A percentile compares a stretch with the other conserved stretches of the same genome.
Evolutionary conservation across 2,113 vertebrate species (phyloP).

Genomic region (Microcebus griseorufus): DNA sequence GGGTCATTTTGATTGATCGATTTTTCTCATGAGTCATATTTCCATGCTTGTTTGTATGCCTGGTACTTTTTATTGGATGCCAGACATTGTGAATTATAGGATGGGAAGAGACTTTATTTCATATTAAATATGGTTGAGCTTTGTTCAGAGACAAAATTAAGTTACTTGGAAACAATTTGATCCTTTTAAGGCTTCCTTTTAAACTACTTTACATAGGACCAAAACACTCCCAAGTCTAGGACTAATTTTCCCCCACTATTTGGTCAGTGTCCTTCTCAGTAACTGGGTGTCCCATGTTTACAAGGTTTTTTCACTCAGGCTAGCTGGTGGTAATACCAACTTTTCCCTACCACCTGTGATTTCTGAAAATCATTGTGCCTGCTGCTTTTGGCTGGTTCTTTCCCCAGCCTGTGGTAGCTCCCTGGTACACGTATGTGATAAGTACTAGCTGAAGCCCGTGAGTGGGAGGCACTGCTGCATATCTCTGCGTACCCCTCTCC

Average conservation of each 20-base stretch:
- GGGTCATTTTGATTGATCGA: constrained; percentile 28
- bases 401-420: neutral
- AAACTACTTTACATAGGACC: neutral
- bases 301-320: neutral
- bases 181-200: constrained; percentile 42
- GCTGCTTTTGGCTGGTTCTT: neutral
- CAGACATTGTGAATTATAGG: constrained; percentile 18
- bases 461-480: neutral
- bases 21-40: constrained; percentile 42
- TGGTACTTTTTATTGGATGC: constrained; percentile 20
- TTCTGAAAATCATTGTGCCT: neutral
- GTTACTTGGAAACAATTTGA: constrained; percentile 43
- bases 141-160: constrained; percentile 44
- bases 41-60: constrained; percentile 38
- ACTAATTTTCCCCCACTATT: neutral
- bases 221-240: neutral
- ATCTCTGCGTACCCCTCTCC: neutral
- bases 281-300: neutral
- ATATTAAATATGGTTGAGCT: constrained; percentile 48
- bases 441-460: neutral
- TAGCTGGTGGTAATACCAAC: neutral
- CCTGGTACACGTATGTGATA: neutral
- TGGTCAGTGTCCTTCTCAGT: neutral
- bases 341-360: neutral
- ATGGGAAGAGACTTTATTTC: constrained; percentile 17